phyloP scores from a whole-genome alignment of 2,113 vertebrate species.

The Abramis brama region DNA sequence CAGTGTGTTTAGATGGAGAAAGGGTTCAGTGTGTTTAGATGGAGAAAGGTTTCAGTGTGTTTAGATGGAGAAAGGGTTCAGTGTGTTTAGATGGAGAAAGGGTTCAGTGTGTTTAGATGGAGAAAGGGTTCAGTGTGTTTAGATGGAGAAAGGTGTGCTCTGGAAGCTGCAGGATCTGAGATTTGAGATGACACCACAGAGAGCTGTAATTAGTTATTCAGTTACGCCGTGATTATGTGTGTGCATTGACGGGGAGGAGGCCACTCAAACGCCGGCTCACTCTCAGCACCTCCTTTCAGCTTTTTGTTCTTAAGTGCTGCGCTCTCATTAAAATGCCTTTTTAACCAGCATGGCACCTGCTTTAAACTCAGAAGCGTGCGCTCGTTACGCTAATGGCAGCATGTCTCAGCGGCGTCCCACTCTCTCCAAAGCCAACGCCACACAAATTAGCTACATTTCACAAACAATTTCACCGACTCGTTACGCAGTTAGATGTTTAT shows the following conservation, averaged over 20 bases:
- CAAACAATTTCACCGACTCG: constrained; percentile 77
- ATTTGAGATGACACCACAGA: constrained; percentile 54
- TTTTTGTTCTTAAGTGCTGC: constrained; percentile 67
- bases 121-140: too few relatives aligned
- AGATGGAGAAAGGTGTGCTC: constrained; percentile 43
- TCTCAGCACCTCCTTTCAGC: constrained; percentile 65
- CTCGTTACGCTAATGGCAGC: constrained; percentile 76
- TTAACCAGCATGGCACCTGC: constrained; percentile 77
- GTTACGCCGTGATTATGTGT: constrained; percentile 59
- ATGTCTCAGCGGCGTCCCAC: constrained; percentile 62
- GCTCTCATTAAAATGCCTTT: constrained; percentile 75
- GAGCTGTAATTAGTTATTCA: constrained; percentile 66
- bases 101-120: too few relatives aligned
- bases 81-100: too few relatives aligned
- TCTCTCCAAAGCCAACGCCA: constrained; percentile 60
- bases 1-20: too few relatives aligned
- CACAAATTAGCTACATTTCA: constrained; percentile 76
- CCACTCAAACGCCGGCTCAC: constrained; percentile 65
- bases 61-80: too few relatives aligned
- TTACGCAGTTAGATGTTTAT: constrained; percentile 76
- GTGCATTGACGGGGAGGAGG: constrained; percentile 51
- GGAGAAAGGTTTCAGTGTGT: too few relatives aligned
- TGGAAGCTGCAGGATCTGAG: constrained; percentile 45
- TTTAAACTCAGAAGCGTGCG: constrained; percentile 70
- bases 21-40: too few relatives aligned